Conservation (phyloP, 2,888 invertebrate genomes). For the Liodrosophila aerea region DNA sequence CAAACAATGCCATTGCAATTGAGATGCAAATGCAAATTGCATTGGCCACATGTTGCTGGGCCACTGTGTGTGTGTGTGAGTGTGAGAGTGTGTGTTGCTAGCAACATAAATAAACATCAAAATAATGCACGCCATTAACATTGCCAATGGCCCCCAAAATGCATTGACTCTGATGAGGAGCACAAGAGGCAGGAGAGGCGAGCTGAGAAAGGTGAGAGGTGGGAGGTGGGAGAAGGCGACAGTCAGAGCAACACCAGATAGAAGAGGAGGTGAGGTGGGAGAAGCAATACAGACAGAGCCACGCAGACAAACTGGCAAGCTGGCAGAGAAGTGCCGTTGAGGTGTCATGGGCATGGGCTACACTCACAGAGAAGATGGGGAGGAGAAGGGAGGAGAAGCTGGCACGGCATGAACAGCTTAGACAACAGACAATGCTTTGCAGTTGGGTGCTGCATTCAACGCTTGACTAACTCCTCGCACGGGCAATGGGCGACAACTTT, state of each 20-base stretch:
- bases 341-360: constrained; percentile 61
- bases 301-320: constrained; percentile 44
- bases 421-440: constrained; percentile 46
- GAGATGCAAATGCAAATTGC: constrained; percentile 77
- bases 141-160: constrained; percentile 76
- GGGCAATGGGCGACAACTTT: constrained; percentile 38
- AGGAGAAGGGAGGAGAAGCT: background rate
- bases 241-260: background rate
- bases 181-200: constrained; percentile 7
- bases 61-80: constrained; percentile 19
- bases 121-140: constrained; percentile 77
- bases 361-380: constrained; percentile 1
- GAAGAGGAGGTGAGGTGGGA: too few species aligned
- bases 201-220: too few species aligned
- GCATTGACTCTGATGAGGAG: constrained; percentile 28
- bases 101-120: constrained; percentile 78
- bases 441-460: constrained; percentile 15
- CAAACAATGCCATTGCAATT: constrained; percentile 74
- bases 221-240: constrained; percentile 2
- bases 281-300: constrained; percentile 18
- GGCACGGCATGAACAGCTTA: constrained; percentile 24
- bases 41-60: constrained; percentile 64
- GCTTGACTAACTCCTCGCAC: constrained; percentile 62
- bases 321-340: constrained; percentile 37
- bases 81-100: constrained; percentile 38